These are phyloP conservation scores for Tribolium freemani DNA, from an alignment of 2,888 invertebrate species.

Conservation along the genomic window DNA sequence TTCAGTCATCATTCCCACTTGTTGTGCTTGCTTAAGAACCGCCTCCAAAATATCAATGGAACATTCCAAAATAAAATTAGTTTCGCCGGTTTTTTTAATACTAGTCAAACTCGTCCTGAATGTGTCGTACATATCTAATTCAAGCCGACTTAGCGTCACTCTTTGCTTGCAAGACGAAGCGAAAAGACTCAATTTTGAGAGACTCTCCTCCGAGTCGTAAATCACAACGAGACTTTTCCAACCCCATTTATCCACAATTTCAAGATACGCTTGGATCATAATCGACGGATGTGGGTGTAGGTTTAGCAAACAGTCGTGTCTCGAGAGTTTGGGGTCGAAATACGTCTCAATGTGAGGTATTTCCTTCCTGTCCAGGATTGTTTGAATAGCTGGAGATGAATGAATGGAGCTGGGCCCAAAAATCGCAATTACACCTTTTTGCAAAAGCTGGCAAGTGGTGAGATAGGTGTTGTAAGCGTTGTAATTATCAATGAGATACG, in stretches of 20 bases:
- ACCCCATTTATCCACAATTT: conserved; percentile 78
- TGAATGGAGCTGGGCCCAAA: conserved; percentile 48
- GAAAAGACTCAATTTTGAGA: conserved; percentile 80
- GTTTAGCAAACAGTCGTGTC: conserved; percentile 50
- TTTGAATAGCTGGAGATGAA: conserved; percentile 43
- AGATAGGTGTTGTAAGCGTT: conserved; percentile 49
- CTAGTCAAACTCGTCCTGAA: conserved; percentile 78
- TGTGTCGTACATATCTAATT: conserved; percentile 75
- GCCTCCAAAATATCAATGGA: conserved; percentile 72
- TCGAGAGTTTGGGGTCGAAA: conserved; percentile 46
- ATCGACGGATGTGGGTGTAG: conserved; percentile 45
- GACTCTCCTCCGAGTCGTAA: conserved; percentile 81
- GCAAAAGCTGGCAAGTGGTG: conserved; percentile 43
- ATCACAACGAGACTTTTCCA: conserved; percentile 89
- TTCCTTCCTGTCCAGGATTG: conserved; percentile 46
- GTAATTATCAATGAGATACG: conserved; percentile 43
- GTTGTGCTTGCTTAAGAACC: conserved; percentile 81
- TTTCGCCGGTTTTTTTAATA: conserved; percentile 79
- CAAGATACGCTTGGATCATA: conserved; percentile 72
- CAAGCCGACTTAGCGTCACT: conserved; percentile 75
- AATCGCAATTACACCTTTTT: conserved; percentile 43
- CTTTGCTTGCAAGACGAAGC: conserved; percentile 73
- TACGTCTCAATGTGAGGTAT: conserved; percentile 59
- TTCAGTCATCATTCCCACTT: conserved; percentile 88
- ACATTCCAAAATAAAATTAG: conserved; percentile 83